Base-by-base conservation (phyloP, 2,888 invertebrate species). In the Octonoba sinensis region DNA sequence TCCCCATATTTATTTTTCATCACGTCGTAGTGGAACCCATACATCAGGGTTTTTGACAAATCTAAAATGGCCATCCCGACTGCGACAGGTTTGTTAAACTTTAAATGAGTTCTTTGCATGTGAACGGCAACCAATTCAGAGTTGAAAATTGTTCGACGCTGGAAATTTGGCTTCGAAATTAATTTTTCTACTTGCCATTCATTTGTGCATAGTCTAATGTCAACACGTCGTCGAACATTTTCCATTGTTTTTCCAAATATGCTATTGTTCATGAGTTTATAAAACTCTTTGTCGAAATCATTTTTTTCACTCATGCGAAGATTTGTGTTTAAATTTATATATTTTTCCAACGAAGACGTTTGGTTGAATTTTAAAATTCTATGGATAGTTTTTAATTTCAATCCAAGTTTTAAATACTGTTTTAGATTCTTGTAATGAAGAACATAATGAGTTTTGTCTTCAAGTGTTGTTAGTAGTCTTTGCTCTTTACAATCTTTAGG, bases 21-120 rank as follows among this genome's bases (percentile, higher is more conserved):
- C 0, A 60, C 20, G 16, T 85, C 77, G 60, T 86, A 86, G 46
- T 83, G 77, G 20, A 83, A 84, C 16, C 82, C 70, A 65, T 86
- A 86, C 87, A 87, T 87, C 16, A 84, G 59, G 1, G 60, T 36
- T 77, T 88, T 88, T 11, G 84, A 86, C 12, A 87, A 60, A 64
- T 88, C 87, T n/a, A 86, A 65, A 22, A 87, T 84, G 11, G 70
- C 73, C 76, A 84, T 79, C 13, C 85, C 87, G 1, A 86, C 82
- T 66, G 85, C 86, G 3, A 86, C 76, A n/a, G 86, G 87, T 54
- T 83, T 83, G 83, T 85, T 82, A n/a, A 86, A 77, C 11, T 16
- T 62, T 15, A 86, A n/a, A 67, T 27, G 22, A 11, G 67, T 64
- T 67, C 75, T 79, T 47, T 54, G 22, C 54, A 76, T 60, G 6